Percentiles rank a stretch among this genome's conserved stretches.
Evolutionary conservation across 2,113 vertebrate genomes (phyloP).

Genomic region (Apteryx owenii): DNA sequence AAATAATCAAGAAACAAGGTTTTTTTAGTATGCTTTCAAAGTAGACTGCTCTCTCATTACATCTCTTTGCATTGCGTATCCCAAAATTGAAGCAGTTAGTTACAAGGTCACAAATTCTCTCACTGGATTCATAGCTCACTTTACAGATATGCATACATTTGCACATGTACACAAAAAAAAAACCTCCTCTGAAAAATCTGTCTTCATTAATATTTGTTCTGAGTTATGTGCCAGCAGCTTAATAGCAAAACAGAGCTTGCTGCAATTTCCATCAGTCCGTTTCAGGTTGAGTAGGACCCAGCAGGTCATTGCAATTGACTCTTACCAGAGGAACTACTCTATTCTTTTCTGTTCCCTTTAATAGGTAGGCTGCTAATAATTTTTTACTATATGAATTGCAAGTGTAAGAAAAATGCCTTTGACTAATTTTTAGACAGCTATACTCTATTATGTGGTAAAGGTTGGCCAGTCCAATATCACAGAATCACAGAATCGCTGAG

Average conservation of each 20-base stretch:
- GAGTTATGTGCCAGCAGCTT: neutral
- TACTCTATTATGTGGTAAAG: neutral
- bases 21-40: neutral
- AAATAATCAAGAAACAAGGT: neutral
- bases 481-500: too few relatives aligned
- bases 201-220: neutral
- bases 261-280: neutral
- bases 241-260: neutral
- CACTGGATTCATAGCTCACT: rapidly evolving
- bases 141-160: neutral
- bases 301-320: neutral
- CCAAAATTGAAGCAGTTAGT: neutral
- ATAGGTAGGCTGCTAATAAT: neutral
- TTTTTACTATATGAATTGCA: neutral
- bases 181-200: neutral
- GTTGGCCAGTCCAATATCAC: neutral
- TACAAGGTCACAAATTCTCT: neutral
- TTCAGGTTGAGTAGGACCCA: neutral
- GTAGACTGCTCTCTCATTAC: neutral
- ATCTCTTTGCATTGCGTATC: neutral
- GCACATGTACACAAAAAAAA: neutral
- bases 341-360: neutral
- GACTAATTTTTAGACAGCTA: neutral
- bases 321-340: rapidly evolving
- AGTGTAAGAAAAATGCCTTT: neutral